phyloP scores from a whole-genome alignment of 2,797 vertebrate species.

The Gobio occitaniae region DNA sequence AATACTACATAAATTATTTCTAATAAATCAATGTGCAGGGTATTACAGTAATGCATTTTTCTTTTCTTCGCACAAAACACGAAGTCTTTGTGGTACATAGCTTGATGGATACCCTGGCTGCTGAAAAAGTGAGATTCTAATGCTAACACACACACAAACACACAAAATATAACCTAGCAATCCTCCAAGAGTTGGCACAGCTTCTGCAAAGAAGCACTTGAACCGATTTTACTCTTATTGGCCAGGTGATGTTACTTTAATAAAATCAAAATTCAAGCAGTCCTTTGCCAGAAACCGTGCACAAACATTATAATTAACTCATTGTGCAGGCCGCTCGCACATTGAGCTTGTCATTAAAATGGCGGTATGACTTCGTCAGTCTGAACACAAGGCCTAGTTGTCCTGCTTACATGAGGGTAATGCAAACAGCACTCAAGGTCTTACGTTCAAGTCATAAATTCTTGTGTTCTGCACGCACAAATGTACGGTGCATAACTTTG shows the following conservation, averaged over 20 bases:
- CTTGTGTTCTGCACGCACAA: slow-evolving; percentile 76
- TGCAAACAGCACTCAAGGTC: slow-evolving; percentile 89
- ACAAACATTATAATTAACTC: slow-evolving; percentile 74
- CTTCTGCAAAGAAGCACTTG: slow-evolving; percentile 83
- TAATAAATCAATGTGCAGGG: slow-evolving; percentile 83
- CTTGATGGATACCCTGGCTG: slow-evolving; percentile 79
- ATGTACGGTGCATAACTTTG: slow-evolving; percentile 73
- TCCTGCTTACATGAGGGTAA: slow-evolving; percentile 94
- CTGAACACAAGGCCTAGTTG: slow-evolving; percentile 83
- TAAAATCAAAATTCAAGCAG: slow-evolving; percentile 74
- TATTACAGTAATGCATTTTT: slow-evolving; percentile 59
- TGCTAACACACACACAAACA: slow-evolving; percentile 85
- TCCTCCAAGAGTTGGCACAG: slow-evolving; percentile 89
- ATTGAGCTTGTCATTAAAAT: slow-evolving; percentile 82
- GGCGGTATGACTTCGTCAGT: slow-evolving; percentile 84
- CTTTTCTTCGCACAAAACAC: slow-evolving; percentile 77
- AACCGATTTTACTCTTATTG: slow-evolving; percentile 73
- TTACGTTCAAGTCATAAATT: slow-evolving; percentile 83
- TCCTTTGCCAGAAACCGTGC: slow-evolving; percentile 86
- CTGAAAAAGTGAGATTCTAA: slow-evolving; percentile 80
- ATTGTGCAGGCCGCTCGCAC: slow-evolving; percentile 91
- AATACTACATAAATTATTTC: slow-evolving; percentile 85
- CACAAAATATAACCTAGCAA: slow-evolving; percentile 80
- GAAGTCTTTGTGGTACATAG: slow-evolving; percentile 77
- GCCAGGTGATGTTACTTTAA: slow-evolving; percentile 89